phyloP scores from a whole-genome alignment of 2,113 vertebrate genomes.

The Carassius gibelio region DNA sequence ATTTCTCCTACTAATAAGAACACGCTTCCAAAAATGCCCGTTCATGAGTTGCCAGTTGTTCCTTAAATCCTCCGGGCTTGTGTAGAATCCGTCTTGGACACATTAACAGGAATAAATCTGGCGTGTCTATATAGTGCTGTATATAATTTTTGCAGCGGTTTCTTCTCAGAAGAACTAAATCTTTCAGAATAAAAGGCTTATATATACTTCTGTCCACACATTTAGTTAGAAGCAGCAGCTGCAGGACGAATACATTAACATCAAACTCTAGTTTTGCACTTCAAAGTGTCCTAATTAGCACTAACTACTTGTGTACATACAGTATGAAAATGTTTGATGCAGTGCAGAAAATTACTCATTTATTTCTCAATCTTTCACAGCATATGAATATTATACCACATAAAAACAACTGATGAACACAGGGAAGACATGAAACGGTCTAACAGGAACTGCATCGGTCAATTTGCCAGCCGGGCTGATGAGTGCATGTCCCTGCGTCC shows the following conservation, averaged over 20 bases:
- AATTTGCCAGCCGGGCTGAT: conserved; percentile 14
- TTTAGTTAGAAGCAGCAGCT: not conserved
- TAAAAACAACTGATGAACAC: not conserved
- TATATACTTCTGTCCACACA: not conserved
- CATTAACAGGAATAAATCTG: not conserved
- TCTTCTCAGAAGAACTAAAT: not conserved
- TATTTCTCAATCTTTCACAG: conserved; percentile 17
- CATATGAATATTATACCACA: conserved; percentile 5
- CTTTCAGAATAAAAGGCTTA: not conserved
- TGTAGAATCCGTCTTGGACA: not conserved
- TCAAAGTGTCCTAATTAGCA: conserved; percentile 3
- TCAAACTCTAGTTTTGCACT: not conserved
- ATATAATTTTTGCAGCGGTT: not conserved
- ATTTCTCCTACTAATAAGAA: not conserved
- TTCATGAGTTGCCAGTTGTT: not conserved
- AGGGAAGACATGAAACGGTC: not conserved
- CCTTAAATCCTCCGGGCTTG: not conserved
- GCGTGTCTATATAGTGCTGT: not conserved
- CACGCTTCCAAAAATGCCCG: not conserved
- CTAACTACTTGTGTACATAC: not conserved
- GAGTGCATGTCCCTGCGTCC: conserved; percentile 30
- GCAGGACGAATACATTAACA: conserved; percentile 7
- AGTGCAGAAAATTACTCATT: not conserved
- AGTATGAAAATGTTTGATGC: not conserved
- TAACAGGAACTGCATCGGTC: not conserved